Percentiles rank a stretch among this genome's conserved stretches.
phyloP scores from a whole-genome alignment of 2,888 invertebrate species.

The Lithophane semibrunnea region DNA sequence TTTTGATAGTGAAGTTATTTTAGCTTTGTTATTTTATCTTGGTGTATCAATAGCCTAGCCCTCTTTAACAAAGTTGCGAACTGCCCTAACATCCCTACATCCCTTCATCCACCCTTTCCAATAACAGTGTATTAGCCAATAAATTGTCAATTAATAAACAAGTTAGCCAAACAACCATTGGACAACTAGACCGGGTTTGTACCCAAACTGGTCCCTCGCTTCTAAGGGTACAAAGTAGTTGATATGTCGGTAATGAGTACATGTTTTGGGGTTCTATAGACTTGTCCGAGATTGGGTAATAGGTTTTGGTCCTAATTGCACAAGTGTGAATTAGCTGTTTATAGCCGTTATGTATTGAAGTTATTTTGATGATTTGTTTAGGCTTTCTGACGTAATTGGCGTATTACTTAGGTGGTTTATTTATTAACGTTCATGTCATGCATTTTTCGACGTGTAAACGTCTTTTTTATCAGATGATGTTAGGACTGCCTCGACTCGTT shows the following conservation, averaged over 20 bases:
- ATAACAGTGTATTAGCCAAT: slow-evolving; percentile 64
- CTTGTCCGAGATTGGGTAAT: slow-evolving; percentile 24
- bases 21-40: neutral
- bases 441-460: neutral
- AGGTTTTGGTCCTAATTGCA: slow-evolving; percentile 37
- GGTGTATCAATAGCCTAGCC: slow-evolving; percentile 1
- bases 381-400: neutral
- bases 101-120: slow-evolving; percentile 51
- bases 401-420: neutral
- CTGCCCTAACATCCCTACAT: slow-evolving; percentile 15
- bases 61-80: neutral
- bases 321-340: slow-evolving; percentile 14
- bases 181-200: slow-evolving; percentile 30
- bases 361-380: neutral
- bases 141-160: slow-evolving; percentile 70
- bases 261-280: slow-evolving; percentile 21
- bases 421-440: no score
- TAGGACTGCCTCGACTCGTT: neutral
- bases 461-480: neutral
- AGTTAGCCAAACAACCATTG: slow-evolving; percentile 55
- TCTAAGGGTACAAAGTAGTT: slow-evolving; percentile 29
- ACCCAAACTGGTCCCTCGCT: slow-evolving; percentile 41
- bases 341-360: neutral
- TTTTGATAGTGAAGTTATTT: neutral
- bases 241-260: slow-evolving; percentile 21